Percentiles rank a stretch among this genome's conserved stretches.
These are phyloP conservation scores for Pachycephala philippinensis DNA, from an alignment of 2,113 vertebrate genomes.

Conservation along the genomic window DNA sequence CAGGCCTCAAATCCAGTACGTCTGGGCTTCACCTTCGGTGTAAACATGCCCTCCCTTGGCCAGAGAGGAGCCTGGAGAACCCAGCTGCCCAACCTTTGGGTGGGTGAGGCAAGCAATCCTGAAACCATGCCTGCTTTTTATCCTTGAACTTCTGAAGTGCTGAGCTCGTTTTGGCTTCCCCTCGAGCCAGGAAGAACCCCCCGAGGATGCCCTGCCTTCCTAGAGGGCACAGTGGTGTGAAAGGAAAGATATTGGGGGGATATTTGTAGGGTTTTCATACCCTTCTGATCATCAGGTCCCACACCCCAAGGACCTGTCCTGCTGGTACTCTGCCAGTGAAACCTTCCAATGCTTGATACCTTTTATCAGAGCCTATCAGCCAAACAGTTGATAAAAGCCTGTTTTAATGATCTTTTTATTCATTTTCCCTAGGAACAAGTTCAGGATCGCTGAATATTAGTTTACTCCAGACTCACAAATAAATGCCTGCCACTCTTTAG, in stretches of 20 bases:
- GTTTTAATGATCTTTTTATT: neutral
- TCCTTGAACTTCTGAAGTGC: neutral
- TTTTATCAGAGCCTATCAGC: neutral
- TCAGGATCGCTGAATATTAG: neutral
- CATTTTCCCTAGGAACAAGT: neutral
- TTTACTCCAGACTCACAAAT: neutral
- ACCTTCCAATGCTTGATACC: neutral
- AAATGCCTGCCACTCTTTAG: neutral
- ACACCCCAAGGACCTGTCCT: neutral
- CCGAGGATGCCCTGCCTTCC: neutral
- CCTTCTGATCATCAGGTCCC: neutral
- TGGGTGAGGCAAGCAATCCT: neutral
- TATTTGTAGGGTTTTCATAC: neutral
- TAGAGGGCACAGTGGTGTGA: neutral
- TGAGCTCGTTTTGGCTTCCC: neutral
- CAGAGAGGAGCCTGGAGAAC: neutral
- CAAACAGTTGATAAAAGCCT: neutral
- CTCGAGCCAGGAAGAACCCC: accelerated
- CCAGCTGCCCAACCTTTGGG: neutral
- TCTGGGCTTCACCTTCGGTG: neutral
- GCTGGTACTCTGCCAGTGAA: neutral
- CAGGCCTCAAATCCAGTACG: neutral
- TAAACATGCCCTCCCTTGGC: neutral
- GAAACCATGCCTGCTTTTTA: neutral
- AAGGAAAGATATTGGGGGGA: neutral